phyloP scores from a whole-genome alignment of 2,888 invertebrate species.

The Cerastis rubricosa region DNA sequence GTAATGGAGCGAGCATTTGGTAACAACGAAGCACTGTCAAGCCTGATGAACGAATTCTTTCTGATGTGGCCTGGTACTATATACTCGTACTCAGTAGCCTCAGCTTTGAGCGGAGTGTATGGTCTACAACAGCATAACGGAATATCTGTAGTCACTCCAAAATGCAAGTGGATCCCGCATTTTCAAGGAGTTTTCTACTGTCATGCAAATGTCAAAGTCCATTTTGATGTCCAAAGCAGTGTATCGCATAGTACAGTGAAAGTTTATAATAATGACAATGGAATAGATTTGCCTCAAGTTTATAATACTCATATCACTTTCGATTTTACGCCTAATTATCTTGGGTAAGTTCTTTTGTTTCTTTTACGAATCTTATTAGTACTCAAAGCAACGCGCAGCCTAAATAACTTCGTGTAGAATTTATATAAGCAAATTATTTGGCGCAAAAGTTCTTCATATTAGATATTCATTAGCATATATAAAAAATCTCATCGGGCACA shows the following conservation, averaged over 20 bases:
- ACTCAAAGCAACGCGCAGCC: too few relatives aligned
- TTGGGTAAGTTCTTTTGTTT: slow-evolving; percentile 76
- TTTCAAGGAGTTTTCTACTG: slow-evolving; percentile 85
- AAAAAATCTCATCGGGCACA: too few relatives aligned
- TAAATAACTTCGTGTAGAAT: too few relatives aligned
- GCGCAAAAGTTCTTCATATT: too few relatives aligned
- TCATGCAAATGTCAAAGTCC: slow-evolving; percentile 82
- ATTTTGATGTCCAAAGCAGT: slow-evolving; percentile 81
- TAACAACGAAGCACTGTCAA: slow-evolving; percentile 79
- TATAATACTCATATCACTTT: slow-evolving; percentile 82
- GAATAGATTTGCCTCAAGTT: slow-evolving; percentile 76
- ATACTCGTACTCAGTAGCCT: slow-evolving; percentile 81
- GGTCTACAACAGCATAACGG: slow-evolving; percentile 79
- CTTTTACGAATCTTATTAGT: not conserved
- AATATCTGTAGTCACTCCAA: slow-evolving; percentile 67
- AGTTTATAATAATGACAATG: slow-evolving; percentile 84
- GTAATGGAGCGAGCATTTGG: slow-evolving; percentile 83
- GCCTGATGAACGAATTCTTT: slow-evolving; percentile 86
- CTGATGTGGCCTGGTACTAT: slow-evolving; percentile 80
- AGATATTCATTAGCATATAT: too few relatives aligned
- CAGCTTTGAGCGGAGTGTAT: slow-evolving; percentile 80
- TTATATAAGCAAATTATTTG: too few relatives aligned
- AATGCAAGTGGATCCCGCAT: slow-evolving; percentile 85
- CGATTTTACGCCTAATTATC: slow-evolving; percentile 78
- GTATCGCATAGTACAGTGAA: slow-evolving; percentile 74